A percentile compares a stretch with the other conserved stretches of the same genome.
These are phyloP conservation scores for Heliconius charithonia DNA, from an alignment of 2,888 invertebrate species.

Conservation along the genomic window DNA sequence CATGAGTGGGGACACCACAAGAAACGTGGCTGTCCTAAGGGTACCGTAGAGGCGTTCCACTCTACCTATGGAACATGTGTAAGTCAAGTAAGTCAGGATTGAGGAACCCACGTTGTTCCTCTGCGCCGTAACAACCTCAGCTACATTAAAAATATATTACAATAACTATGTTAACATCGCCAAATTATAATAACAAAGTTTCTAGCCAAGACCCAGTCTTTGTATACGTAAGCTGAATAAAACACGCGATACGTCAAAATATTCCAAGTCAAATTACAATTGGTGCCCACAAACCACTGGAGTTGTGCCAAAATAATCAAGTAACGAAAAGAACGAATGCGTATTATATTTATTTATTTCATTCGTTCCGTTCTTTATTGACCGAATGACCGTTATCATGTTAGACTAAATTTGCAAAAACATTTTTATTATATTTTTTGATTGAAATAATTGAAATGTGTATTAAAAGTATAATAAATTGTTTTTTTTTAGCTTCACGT, in stretches of 20 bases:
- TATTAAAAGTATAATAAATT: not conserved
- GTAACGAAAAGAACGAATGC: conserved; percentile 62
- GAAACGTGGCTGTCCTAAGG: not conserved
- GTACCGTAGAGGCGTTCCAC: not conserved
- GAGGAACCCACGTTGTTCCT: not conserved
- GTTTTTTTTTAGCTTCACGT: too few species aligned
- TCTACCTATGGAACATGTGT: not conserved
- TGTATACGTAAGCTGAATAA: conserved; percentile 28
- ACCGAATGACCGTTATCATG: conserved; percentile 47
- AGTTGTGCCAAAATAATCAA: conserved; percentile 74
- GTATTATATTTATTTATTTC: conserved; percentile 67
- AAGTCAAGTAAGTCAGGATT: not conserved
- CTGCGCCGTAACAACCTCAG: not conserved
- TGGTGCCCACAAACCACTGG: conserved; percentile 64
- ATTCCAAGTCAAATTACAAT: conserved; percentile 59
- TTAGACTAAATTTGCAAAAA: not conserved
- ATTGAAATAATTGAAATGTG: not conserved
- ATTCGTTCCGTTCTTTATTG: conserved; percentile 64
- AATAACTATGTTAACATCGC: conserved; percentile 4
- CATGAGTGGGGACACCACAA: not conserved
- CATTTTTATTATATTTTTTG: not conserved
- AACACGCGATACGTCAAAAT: conserved; percentile 53
- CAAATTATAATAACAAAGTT: conserved; percentile 16
- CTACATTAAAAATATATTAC: not conserved
- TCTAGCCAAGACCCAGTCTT: conserved; percentile 8